These are phyloP conservation scores for Tetraodon nigroviridis DNA, from an alignment of 2,113 vertebrate species.

Conservation along the genomic window DNA sequence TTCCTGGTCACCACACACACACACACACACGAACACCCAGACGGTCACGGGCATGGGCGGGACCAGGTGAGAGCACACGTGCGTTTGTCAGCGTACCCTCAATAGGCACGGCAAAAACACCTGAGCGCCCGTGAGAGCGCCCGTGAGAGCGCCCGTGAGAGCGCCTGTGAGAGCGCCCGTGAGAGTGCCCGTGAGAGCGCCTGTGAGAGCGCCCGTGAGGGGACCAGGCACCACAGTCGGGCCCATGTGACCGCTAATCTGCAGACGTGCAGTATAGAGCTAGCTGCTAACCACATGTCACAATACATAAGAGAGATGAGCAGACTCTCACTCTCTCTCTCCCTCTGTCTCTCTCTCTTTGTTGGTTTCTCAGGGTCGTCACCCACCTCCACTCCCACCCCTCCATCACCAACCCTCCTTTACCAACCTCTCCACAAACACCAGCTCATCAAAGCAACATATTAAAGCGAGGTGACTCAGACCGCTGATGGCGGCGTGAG, in stretches of 20 bases:
- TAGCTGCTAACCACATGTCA: slow-evolving; percentile 26
- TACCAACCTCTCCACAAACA: slow-evolving; percentile 5
- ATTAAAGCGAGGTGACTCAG: slow-evolving; percentile 66
- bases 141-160: not conserved
- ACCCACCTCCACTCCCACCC: no score
- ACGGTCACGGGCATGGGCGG: slow-evolving; percentile 33
- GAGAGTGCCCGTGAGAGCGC: not conserved
- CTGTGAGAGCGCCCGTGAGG: no score
- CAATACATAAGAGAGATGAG: slow-evolving; percentile 3
- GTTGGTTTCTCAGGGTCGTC: slow-evolving; percentile 27
- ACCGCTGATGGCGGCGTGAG: slow-evolving; percentile 47
- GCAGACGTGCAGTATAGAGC: slow-evolving; percentile 19
- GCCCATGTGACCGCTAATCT: slow-evolving; percentile 4
- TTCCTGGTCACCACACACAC: slow-evolving; percentile 17
- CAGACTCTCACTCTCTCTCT: slow-evolving; percentile 1
- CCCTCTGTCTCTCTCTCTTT: slow-evolving; percentile 9
- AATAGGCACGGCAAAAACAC: not conserved
- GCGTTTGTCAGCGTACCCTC: slow-evolving; percentile 20
- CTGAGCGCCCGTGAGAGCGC: no score
- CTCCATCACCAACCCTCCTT: not conserved
- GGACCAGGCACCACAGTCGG: not conserved
- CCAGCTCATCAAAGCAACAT: slow-evolving; percentile 62
- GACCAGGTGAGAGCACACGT: slow-evolving; percentile 28
- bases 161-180: no score
- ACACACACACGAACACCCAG: slow-evolving; percentile 17